These are phyloP conservation scores for Aphrophora alni DNA, from an alignment of 2,888 invertebrate genomes.

Conservation along the genomic window DNA sequence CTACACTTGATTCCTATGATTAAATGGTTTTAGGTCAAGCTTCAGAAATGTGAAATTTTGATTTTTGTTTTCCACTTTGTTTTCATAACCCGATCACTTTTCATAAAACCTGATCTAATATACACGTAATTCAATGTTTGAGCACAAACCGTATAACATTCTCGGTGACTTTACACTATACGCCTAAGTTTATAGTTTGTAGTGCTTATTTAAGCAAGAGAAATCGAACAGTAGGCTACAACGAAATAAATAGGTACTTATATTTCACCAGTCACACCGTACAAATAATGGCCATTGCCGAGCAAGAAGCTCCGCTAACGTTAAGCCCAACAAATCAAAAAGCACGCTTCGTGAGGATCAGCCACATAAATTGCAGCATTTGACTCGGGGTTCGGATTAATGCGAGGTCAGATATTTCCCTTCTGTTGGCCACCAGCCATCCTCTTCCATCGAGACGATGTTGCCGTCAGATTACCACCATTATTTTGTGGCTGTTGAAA, in stretches of 20 bases:
- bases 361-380: slow-evolving; percentile 6
- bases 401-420: not conserved
- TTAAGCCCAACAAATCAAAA: slow-evolving; percentile 6
- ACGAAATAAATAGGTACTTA: slow-evolving; percentile 2
- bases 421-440: slow-evolving; percentile 1
- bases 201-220: not conserved
- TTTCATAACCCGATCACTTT: too few species aligned
- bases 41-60: too few species aligned
- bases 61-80: too few species aligned
- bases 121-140: too few species aligned
- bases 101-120: too few species aligned
- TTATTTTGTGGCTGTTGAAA: not conserved
- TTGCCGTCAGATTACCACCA: not conserved
- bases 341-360: not conserved
- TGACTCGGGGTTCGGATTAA: not conserved
- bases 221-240: not conserved
- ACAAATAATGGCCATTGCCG: not conserved
- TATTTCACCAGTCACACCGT: not conserved
- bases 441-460: slow-evolving; percentile 2
- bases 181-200: not conserved
- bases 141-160: too few species aligned
- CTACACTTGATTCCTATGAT: too few species aligned
- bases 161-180: not conserved
- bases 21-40: too few species aligned
- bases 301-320: not conserved